A percentile compares a stretch with the other conserved stretches of the same genome.
These are phyloP conservation scores for Tenthredo scrophulariae DNA, from an alignment of 2,888 invertebrate species.

Conservation along the genomic window DNA sequence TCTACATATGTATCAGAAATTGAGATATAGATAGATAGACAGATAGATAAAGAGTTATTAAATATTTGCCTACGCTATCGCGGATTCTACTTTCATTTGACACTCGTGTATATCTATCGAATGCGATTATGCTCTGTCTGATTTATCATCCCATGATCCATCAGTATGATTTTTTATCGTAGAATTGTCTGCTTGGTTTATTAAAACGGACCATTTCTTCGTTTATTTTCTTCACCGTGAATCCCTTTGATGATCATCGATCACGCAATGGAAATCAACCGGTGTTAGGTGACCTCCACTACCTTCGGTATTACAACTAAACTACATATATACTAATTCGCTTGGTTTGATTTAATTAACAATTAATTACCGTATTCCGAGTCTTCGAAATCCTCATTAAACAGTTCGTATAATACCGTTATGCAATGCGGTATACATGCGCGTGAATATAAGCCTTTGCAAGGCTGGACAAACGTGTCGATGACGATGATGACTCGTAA, in stretches of 20 bases:
- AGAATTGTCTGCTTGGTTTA: not conserved
- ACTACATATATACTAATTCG: not conserved
- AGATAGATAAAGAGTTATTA: conserved; percentile 63
- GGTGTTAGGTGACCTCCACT: not conserved
- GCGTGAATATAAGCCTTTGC: not conserved
- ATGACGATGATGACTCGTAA: not conserved
- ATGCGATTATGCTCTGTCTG: not conserved
- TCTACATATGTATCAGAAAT: not conserved
- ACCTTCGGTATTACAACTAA: not conserved
- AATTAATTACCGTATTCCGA: not conserved
- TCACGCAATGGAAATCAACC: not conserved
- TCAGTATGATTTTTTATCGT: not conserved
- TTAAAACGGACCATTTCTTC: not conserved
- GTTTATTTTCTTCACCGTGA: not conserved
- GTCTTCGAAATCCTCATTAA: not conserved
- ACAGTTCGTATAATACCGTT: not conserved
- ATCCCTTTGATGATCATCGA: not conserved
- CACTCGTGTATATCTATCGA: conserved; percentile 49
- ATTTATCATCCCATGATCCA: not conserved
- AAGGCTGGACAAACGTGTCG: not conserved
- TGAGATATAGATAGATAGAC: not conserved
- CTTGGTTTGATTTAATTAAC: not conserved
- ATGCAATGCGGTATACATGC: not conserved
- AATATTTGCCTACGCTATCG: conserved; percentile 66
- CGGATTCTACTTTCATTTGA: conserved; percentile 59